Evolutionary conservation across 2,888 invertebrate species (phyloP).

Genomic region (Eupithecia vulgata): DNA sequence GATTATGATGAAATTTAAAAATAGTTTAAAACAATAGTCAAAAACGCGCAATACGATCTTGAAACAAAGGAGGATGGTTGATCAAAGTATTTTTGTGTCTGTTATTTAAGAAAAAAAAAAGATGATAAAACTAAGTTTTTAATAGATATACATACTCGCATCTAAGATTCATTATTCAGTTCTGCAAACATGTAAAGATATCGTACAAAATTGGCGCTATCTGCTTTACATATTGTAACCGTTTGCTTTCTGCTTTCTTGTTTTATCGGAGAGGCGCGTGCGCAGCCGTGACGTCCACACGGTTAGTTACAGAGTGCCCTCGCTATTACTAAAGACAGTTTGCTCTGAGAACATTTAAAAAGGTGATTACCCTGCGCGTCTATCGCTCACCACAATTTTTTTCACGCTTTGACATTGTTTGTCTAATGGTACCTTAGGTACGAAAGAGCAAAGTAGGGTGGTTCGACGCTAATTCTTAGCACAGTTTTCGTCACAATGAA

Average conservation of each 20-base stretch:
- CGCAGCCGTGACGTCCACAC: conserved; percentile 35
- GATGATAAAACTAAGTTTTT: neutral
- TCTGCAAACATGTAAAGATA: conserved; percentile 9
- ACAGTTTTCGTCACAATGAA: neutral
- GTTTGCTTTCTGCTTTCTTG: conserved; percentile 47
- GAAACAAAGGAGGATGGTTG: neutral
- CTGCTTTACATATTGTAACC: conserved; percentile 37
- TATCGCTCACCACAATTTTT: neutral
- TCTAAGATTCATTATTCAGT: neutral
- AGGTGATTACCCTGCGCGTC: too few species aligned
- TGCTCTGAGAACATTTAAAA: neutral
- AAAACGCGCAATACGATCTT: too few species aligned
- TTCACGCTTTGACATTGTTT: too few species aligned
- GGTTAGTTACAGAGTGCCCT: conserved; percentile 11
- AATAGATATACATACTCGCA: neutral
- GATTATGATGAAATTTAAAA: too few species aligned
- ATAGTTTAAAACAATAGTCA: too few species aligned
- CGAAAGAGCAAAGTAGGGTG: too few species aligned
- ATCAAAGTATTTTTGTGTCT: neutral
- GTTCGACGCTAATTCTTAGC: too few species aligned
- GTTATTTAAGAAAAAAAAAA: neutral
- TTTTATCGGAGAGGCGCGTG: conserved; percentile 28
- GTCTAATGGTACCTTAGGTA: too few species aligned
- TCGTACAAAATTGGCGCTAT: conserved; percentile 14
- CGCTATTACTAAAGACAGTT: neutral